Conservation (phyloP, 1,140 invertebrate species). For the Anastrepha obliqua region DNA sequence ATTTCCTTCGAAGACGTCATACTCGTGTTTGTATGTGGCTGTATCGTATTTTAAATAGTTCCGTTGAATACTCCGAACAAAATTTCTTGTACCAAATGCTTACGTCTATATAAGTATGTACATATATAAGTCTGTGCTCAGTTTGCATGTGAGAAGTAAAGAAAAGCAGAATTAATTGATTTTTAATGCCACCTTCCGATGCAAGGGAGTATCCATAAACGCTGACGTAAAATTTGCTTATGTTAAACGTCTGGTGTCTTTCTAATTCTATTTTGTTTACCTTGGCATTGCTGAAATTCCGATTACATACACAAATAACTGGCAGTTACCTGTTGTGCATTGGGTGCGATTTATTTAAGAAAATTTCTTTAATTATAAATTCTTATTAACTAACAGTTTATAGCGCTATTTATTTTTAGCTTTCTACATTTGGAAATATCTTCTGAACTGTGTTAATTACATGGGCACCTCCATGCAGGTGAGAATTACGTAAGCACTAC, state of each 20-base stretch:
- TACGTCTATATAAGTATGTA: background rate
- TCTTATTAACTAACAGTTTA: conserved; percentile 19
- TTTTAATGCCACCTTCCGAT: background rate
- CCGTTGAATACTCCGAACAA: background rate
- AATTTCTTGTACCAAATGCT: background rate
- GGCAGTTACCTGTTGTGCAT: background rate
- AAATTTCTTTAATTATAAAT: conserved; percentile 6
- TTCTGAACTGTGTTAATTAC: no score
- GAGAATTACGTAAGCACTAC: background rate
- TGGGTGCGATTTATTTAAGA: background rate
- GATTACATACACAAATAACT: background rate
- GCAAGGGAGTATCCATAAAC: background rate
- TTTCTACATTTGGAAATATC: no score
- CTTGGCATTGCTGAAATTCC: background rate
- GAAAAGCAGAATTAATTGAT: background rate
- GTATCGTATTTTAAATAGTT: background rate
- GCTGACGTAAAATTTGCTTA: no score
- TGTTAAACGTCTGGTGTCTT: background rate
- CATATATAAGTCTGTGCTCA: background rate
- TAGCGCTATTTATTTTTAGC: background rate
- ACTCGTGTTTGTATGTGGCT: background rate
- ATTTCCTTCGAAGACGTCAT: background rate
- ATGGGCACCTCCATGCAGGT: background rate
- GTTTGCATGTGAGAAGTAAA: background rate
- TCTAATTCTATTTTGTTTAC: background rate